A percentile compares a stretch with the other conserved stretches of the same genome.
Conservation (phyloP, 1,140 invertebrate genomes). For the Mizuhopecten yessoensis region DNA sequence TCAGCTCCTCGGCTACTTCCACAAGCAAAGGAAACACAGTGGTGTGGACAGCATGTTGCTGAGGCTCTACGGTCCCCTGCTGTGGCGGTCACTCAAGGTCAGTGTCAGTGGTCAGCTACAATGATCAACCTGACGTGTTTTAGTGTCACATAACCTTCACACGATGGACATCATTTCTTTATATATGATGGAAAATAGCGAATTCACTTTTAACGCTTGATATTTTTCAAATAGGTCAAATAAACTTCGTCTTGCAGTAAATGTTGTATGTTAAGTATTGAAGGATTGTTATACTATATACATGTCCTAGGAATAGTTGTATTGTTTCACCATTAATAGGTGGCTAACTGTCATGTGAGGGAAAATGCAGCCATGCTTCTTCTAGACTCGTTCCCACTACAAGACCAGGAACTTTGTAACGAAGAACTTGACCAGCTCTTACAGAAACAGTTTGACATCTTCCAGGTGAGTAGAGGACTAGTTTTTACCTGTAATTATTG, state of each 20-base stretch:
- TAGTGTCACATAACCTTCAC: too few species aligned
- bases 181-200: too few species aligned
- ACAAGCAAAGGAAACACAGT: conserved; percentile 78
- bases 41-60: conserved; percentile 79
- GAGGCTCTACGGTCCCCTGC: conserved; percentile 77
- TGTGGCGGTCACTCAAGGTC: conserved; percentile 81
- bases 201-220: too few species aligned
- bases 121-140: too few species aligned
- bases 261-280: too few species aligned
- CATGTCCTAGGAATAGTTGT: conserved; percentile 6
- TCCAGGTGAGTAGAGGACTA: conserved; percentile 71
- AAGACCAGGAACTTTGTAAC: conserved; percentile 68
- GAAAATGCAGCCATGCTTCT: conserved; percentile 80
- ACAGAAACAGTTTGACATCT: conserved; percentile 82
- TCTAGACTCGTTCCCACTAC: conserved; percentile 82
- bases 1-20: conserved; percentile 78
- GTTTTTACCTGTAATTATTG: too few species aligned
- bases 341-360: conserved; percentile 79
- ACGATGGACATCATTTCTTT: too few species aligned
- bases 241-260: too few species aligned
- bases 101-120: too few species aligned
- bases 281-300: too few species aligned
- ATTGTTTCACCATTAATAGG: conserved; percentile 69
- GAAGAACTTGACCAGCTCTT: conserved; percentile 76
- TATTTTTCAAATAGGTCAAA: too few species aligned